These are phyloP conservation scores for Drosophila tanythrix DNA, from an alignment of 2,888 invertebrate genomes.

Conservation along the genomic window DNA sequence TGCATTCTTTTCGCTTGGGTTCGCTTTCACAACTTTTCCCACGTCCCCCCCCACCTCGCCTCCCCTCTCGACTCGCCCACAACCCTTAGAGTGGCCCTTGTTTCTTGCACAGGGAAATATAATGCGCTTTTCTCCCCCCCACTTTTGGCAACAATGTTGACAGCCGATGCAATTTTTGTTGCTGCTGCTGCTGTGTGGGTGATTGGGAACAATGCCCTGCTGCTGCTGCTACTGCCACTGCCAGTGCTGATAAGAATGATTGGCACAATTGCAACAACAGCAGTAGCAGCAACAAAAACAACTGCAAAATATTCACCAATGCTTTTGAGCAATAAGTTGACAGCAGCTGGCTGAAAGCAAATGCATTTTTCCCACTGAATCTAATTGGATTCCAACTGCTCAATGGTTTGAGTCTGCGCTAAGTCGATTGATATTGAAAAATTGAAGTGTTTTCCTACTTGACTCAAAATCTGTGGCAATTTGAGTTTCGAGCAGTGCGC, in stretches of 20 bases:
- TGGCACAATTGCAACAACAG: slow-evolving; percentile 54
- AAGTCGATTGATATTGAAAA: slow-evolving; percentile 2
- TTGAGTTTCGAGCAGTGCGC: neutral
- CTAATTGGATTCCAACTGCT: slow-evolving; percentile 44
- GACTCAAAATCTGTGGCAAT: neutral
- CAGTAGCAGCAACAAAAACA: slow-evolving; percentile 25
- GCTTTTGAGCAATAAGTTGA: slow-evolving; percentile 21
- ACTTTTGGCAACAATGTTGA: slow-evolving; percentile 73
- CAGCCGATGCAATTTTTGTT: slow-evolving; percentile 48
- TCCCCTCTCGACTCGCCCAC: neutral
- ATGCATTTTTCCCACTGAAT: slow-evolving; percentile 17
- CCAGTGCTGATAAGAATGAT: slow-evolving; percentile 76
- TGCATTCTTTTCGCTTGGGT: slow-evolving; percentile 67
- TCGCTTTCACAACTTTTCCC: slow-evolving; percentile 61
- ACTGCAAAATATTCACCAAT: slow-evolving; percentile 19
- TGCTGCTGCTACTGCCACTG: slow-evolving; percentile 29
- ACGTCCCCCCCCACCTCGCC: neutral
- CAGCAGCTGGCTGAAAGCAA: slow-evolving; percentile 7
- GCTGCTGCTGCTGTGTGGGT: slow-evolving; percentile 50
- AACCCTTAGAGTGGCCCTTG: slow-evolving; percentile 34
- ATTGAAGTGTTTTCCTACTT: slow-evolving; percentile 12
- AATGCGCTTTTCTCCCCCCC: slow-evolving; percentile 60
- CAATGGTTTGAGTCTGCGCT: slow-evolving; percentile 54
- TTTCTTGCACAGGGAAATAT: slow-evolving; percentile 55
- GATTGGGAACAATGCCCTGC: slow-evolving; percentile 52